Base-by-base conservation (phyloP, 2,888 invertebrate genomes). In the Spilarctia lutea region DNA sequence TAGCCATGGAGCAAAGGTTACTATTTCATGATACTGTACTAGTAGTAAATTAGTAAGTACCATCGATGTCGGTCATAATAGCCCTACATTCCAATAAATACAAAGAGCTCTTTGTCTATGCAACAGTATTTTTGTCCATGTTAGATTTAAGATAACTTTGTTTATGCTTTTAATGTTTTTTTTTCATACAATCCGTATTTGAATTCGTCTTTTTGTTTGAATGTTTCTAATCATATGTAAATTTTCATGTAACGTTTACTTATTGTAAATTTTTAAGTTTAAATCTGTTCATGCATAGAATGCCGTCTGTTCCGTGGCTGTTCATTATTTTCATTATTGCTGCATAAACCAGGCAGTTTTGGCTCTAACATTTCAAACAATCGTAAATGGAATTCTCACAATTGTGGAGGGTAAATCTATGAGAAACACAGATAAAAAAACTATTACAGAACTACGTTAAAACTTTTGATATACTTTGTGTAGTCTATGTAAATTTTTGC, bases 61-160 rank as follows among this genome's bases (percentile, higher is more conserved):
- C 16, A 60, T 27, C 16, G 13, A 56, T 11, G 2, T n/a, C 24
- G 11, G 0, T 10, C 4, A 65, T 65, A 33, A n/a, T 33, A 65
- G 11, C 13, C 65, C 8, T 65, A 35, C 20, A 35, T 35, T 24
- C 20, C 24, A 20, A 65, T 65, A 20, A 33, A 68, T 11, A 48
- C 68, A 48, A 68, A 11, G 11, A 18, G 13, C n/a, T 13, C 11
- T 65, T 39, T n/a, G 30, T 48, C 8, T 24, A 18, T 68, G 11
- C n/a, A 42, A 45, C 45, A 67, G 45, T 68, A 33, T 10, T 18
- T 24, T 20, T 10, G 33, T 10, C 11, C n/a, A 63, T 48, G 66
- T 8, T 76, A 68, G 60, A 65, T 76, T 52, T 77, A 71, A 72
- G 75, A 76, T 72, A 76, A 70, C 65, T 74, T 84, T 72, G 35